Evolutionary conservation across 2,797 vertebrate species (phyloP), one percentile per base, ranked within the genome.

Genomic region (Tangara arthus): DNA sequence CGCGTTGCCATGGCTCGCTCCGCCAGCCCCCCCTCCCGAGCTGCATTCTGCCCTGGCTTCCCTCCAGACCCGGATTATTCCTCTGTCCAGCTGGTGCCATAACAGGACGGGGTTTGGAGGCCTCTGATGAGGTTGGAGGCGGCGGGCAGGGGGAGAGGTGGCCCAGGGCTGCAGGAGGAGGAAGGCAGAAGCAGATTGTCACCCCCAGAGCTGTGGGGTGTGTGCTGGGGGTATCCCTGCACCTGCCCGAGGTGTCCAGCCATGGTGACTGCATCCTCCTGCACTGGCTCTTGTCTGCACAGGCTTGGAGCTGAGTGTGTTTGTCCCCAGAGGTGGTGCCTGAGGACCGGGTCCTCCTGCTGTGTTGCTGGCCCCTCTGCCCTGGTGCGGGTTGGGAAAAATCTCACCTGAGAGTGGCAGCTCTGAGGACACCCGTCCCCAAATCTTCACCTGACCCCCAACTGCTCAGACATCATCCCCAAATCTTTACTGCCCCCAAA

Each of bases 11-110:
- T 86, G 65, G 94, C 82, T 93, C 6, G 1, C 49, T 81, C 79
- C 0, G 1, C 32, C 79, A 52, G 20, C 76, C 72, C 89, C 91
- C 81, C 82, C 75, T 35, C 87, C 3, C 1, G 59, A 71, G 86
- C 95, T 94, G 93, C 95, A 83, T 96, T 88, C 64, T 75, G 94
- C 82, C 95, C 93, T 95, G 94, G 95, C 96, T 87, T 72, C 83
- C 64, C 86, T 96, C 94, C 95, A 94, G 92, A 55, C 88, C n/a
- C 10, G 86, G 94, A 96, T 95, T 95, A 95, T 90, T 94, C 70
- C 83, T 86, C 86, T 94, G 95, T 84, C 94, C 94, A 93, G 90
- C 93, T 94, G 91, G 85, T 95, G 91, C 93, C 73, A 81, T 47
- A 82, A 42, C 73, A 20, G 4, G 70, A 28, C 0, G 0, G 63